Evolutionary conservation across 2,797 vertebrate genomes (phyloP).

Genomic region (Masticophis lateralis): DNA sequence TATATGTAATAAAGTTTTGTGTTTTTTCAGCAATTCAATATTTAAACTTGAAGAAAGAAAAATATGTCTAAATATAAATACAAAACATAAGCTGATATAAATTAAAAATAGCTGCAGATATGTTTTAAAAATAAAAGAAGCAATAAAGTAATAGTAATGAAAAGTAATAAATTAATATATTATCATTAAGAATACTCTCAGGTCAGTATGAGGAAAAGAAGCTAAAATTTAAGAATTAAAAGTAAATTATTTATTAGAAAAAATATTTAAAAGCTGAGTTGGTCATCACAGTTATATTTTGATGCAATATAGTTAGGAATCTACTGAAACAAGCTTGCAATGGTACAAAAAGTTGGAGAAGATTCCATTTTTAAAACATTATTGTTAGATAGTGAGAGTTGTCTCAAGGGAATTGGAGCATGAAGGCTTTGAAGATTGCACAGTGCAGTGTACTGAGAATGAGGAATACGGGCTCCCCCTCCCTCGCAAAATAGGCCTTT

Average conservation of each 20-base stretch:
- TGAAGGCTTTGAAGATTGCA: not conserved
- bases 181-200: not conserved
- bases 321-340: not conserved
- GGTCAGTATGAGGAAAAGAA: slow-evolving; percentile 39
- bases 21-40: not conserved
- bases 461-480: not conserved
- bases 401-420: not conserved
- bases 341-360: not conserved
- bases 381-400: not conserved
- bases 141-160: not conserved
- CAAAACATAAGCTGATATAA: not conserved
- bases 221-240: slow-evolving; percentile 27
- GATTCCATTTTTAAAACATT: slow-evolving; percentile 19
- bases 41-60: not conserved
- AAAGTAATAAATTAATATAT: not conserved
- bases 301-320: not conserved
- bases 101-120: not conserved
- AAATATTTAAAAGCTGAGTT: slow-evolving; percentile 1
- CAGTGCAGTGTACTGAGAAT: not conserved
- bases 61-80: not conserved
- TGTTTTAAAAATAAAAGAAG: not conserved
- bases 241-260: slow-evolving; percentile 35
- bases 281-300: not conserved
- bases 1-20: not conserved
- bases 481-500: not conserved